phyloP scores from a whole-genome alignment of 1,140 invertebrate genomes.

The Drosophila saltans region DNA sequence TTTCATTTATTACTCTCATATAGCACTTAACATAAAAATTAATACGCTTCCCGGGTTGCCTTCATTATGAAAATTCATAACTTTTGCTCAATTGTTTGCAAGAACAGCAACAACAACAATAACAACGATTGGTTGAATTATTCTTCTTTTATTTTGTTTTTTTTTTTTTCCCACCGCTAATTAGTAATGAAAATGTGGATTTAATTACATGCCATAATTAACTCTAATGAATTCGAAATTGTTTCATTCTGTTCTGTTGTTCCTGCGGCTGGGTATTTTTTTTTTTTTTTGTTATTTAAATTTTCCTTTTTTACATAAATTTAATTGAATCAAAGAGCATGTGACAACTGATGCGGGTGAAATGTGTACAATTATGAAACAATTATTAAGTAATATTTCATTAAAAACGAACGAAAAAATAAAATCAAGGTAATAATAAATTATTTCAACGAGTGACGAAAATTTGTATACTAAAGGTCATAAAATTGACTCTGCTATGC shows the following conservation, averaged over 20 bases:
- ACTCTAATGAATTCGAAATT: constrained; percentile 11
- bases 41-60: not conserved
- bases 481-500: not conserved
- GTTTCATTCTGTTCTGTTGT: constrained; percentile 3
- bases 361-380: constrained; percentile 2
- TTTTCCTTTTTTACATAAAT: not conserved
- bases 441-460: not conserved
- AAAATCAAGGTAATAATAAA: not conserved
- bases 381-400: constrained; percentile 3
- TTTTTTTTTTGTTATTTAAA: not conserved
- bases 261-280: not conserved
- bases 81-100: not conserved
- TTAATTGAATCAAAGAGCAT: constrained; percentile 10
- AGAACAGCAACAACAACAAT: not conserved
- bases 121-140: constrained; percentile 1
- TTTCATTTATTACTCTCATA: not conserved
- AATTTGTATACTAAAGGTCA: not conserved
- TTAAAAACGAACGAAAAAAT: not conserved
- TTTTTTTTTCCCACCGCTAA: not conserved
- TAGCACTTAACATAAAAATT: not conserved
- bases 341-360: constrained; percentile 11
- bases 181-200: constrained; percentile 13
- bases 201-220: constrained; percentile 14
- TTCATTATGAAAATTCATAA: constrained; percentile 4
- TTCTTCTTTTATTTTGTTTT: not conserved